Conservation (phyloP, 1,140 invertebrate species). For the Phenacoccus solenopsis region DNA sequence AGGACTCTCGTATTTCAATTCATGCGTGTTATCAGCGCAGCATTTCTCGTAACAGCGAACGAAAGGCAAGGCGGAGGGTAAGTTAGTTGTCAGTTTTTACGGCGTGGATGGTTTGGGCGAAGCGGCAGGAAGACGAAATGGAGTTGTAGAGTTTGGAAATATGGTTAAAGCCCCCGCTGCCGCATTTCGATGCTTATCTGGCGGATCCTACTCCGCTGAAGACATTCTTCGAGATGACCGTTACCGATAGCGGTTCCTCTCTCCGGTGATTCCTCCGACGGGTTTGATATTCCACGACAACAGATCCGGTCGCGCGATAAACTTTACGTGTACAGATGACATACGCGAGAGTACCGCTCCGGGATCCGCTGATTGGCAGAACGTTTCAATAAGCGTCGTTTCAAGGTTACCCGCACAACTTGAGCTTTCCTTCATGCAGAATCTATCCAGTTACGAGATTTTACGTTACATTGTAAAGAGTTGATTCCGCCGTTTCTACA, state of each 20-base stretch:
- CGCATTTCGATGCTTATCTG: neutral
- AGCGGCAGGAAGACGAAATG: neutral
- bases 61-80: neutral
- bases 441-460: too few species aligned
- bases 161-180: neutral
- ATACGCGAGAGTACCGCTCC: too few species aligned
- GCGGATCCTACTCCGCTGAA: neutral
- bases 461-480: too few species aligned
- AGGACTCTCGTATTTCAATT: conserved; percentile 16
- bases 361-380: too few species aligned
- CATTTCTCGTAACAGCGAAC: neutral
- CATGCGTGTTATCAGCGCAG: conserved; percentile 10
- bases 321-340: too few species aligned
- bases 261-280: neutral
- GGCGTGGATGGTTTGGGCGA: neutral
- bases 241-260: neutral
- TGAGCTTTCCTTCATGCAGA: too few species aligned
- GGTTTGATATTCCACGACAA: neutral
- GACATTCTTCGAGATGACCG: neutral
- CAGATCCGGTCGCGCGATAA: neutral
- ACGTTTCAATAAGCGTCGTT: too few species aligned
- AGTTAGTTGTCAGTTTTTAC: conserved; percentile 7
- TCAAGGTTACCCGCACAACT: too few species aligned
- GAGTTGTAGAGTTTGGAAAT: neutral
- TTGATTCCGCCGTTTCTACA: too few species aligned